Evolutionary conservation across 2,113 vertebrate species (phyloP).

Genomic region (Trogon surrucura): DNA sequence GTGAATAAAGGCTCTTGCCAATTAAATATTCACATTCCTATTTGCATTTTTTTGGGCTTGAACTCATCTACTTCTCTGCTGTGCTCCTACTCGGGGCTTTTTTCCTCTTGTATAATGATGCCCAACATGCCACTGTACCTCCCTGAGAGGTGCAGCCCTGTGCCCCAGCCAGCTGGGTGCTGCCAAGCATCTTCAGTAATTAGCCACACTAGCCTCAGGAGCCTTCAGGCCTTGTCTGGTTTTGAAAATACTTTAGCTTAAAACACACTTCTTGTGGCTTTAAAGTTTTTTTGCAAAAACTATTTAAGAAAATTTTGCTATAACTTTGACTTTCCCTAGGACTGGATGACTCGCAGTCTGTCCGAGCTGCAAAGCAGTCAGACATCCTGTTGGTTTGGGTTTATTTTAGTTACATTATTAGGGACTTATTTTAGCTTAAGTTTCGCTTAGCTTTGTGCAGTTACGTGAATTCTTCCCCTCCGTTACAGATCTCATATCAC

Average conservation of each 20-base stretch:
- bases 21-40: not conserved
- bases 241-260: not conserved
- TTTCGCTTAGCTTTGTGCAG: not conserved
- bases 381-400: not conserved
- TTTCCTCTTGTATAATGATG: not conserved
- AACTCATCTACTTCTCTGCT: not conserved
- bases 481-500: not conserved
- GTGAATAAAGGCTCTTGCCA: not conserved
- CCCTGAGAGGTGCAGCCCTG: rapidly evolving
- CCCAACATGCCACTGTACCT: not conserved
- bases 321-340: not conserved
- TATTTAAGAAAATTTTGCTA: not conserved
- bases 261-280: not conserved
- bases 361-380: not conserved
- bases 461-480: not conserved
- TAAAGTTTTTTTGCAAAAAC: not conserved
- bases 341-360: not conserved
- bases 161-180: not conserved
- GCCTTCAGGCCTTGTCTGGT: not conserved
- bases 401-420: not conserved
- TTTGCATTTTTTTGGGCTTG: not conserved
- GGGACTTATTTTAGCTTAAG: not conserved
- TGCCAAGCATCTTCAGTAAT: not conserved
- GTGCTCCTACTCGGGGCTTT: not conserved
- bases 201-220: not conserved